Base-by-base conservation (phyloP, 2,888 invertebrate genomes). In the Synergus gifuensis region DNA sequence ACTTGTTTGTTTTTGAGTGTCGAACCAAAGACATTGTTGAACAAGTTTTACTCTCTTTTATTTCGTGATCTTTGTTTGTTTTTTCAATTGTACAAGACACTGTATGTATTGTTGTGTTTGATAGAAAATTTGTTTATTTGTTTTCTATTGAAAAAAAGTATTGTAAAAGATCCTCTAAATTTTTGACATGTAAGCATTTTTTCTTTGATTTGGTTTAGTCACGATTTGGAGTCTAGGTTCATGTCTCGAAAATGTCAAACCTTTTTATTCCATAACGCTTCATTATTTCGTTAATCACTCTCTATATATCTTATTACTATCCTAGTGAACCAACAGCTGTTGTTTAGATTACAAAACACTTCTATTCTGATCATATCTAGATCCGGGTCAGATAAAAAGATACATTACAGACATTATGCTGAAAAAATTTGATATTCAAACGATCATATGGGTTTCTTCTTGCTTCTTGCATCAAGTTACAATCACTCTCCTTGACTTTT, bases 331-430 rank as follows among this genome's bases (percentile, higher is more conserved):
- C 28, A 67, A 28, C 69, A 69, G 69, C 69, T 69, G 69, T 69
- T 18, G 3, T 28, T 49, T 69, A 8, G 16, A 49, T 69, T 69
- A 49, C 46, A 69, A 69, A 69, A 69, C 28, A 46, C 46, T 69
- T 69, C 28, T 69, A 14, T 67, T 54, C 54, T 54, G 54, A n/a
- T 54, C n/a, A 44, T 11, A n/a, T 46, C 18, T 8, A 54, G 28
- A 49, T 69, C 16, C 46, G 44, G 69, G 49, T 44, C 28, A 69
- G 46, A 69, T 69, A 28, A 69, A 44, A 69, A 49, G 44, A 44
- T 69, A 49, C 8, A 49, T 69, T 28, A 36, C 28, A 49, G 46
- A 69, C 16, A 42, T 8, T 66, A 42, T 69, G 16, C 28, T 46
- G 16, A n/a, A 46, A 49, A 69, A 69, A 46, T 5, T 12, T 44